Conservation (phyloP, 2,113 vertebrate genomes). For the Podiceps cristatus region DNA sequence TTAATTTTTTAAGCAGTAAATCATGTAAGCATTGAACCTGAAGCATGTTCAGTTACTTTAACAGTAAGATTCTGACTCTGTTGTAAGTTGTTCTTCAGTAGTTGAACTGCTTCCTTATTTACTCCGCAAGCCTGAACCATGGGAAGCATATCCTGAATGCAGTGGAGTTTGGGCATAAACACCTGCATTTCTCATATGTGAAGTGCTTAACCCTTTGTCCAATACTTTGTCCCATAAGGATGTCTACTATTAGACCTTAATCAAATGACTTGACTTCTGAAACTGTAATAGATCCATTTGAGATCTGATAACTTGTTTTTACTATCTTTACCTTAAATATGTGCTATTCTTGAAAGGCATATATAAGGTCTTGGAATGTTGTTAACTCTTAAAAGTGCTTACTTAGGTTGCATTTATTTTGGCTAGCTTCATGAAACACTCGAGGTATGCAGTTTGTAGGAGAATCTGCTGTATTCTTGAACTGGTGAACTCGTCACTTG, state of each 20-base stretch:
- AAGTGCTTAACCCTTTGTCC: neutral
- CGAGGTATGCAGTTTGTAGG: neutral
- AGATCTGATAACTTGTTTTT: neutral
- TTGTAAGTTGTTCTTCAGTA: neutral
- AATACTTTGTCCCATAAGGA: neutral
- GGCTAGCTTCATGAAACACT: neutral
- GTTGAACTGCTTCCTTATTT: neutral
- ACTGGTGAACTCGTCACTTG: neutral
- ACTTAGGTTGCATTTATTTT: neutral
- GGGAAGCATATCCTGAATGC: neutral
- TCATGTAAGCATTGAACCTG: neutral
- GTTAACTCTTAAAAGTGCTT: neutral
- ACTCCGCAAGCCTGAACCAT: neutral
- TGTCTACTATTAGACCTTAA: neutral
- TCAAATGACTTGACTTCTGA: neutral
- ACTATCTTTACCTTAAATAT: neutral
- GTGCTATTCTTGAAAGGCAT: neutral
- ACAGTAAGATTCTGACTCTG: neutral
- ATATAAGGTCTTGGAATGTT: neutral
- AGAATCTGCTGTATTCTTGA: neutral
- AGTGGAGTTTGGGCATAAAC: neutral
- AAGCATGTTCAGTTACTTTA: neutral
- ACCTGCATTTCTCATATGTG: neutral
- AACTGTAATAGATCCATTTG: neutral
- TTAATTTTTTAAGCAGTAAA: neutral